A percentile compares a stretch with the other conserved stretches of the same genome.
Evolutionary conservation across 2,113 vertebrate genomes (phyloP).

Genomic region (Cyprinodon tularosa): DNA sequence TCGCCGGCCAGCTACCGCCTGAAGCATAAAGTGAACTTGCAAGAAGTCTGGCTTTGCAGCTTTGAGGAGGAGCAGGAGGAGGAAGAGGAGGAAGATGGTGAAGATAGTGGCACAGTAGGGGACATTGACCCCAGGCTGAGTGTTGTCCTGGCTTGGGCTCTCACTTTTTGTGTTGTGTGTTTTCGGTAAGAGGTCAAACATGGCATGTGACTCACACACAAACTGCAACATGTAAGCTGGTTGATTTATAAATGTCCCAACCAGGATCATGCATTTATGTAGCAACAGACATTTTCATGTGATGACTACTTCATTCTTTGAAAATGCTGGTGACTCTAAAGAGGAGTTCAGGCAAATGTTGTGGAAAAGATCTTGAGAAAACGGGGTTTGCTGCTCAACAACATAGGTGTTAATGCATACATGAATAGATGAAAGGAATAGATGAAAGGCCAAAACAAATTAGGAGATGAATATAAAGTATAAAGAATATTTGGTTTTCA

Average conservation of each 20-base stretch:
- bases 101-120: slow-evolving; percentile 13
- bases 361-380: neutral
- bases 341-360: neutral
- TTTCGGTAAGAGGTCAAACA: slow-evolving; percentile 65
- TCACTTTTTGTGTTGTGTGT: slow-evolving; percentile 63
- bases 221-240: neutral
- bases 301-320: neutral
- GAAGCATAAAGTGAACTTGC: slow-evolving; percentile 67
- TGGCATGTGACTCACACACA: neutral
- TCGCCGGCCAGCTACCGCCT: slow-evolving; percentile 71
- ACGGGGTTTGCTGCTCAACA: too few species aligned
- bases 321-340: neutral
- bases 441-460: too few species aligned
- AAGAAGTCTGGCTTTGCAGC: slow-evolving; percentile 59
- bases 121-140: slow-evolving; percentile 54
- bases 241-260: neutral
- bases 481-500: too few species aligned
- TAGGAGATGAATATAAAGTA: too few species aligned
- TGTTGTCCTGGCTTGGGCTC: slow-evolving; percentile 65
- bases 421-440: too few species aligned
- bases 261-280: neutral
- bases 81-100: slow-evolving; percentile 14
- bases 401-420: too few species aligned
- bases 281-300: neutral
- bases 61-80: slow-evolving; percentile 52